Evolutionary conservation across 2,113 vertebrate species (phyloP), one percentile per base, ranked within the genome.

Genomic region (Ictalurus furcatus): DNA sequence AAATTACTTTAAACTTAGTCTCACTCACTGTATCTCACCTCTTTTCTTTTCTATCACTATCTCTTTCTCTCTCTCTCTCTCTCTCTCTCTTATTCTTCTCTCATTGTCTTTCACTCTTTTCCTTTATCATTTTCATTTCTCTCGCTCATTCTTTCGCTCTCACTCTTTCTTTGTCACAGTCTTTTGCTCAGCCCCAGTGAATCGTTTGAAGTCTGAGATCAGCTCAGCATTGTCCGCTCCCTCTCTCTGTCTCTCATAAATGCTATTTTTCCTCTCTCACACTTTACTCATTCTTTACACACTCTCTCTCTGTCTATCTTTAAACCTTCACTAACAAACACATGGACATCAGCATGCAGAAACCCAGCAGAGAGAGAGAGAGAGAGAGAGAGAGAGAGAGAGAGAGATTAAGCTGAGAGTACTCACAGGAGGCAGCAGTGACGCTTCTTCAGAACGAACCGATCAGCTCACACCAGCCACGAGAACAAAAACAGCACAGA

Each of bases 351-450:
- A 30, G 28, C 48, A 54, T n/a, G 63, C 63, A 44, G 40, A 65
- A 65, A 52, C 52, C 52, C n/a, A 87, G 76, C 58, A 78, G 59
- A 79, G 28, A 78, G 37, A 56, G 67, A 25, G 37, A 34, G 40
- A 67, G n/a, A 34, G 23, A 83, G 85, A 40, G 86, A 88, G 82
- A 37, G 54, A 56, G 40, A 61, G 61, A 40, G 61, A 85, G 30
- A 40, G 58, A 44, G n/a, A 67, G 28, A 13, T 52, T 58, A 34
- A 67, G 28, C 63, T 2, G 37, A 74, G 61, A 34, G 63, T 83
- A 89, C 88, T 89, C 73, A 89, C 88, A 79, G 40, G 40, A 54
- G 37, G 71, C 83, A 88, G 88, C 16, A 48, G 56, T 74, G 87
- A 58, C 21, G 87, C 25, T 67, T 79, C 69, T 85, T 88, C 71